A percentile compares a stretch with the other conserved stretches of the same genome.
phyloP scores from a whole-genome alignment of 2,888 invertebrate genomes.

The Cotesia congregata region DNA sequence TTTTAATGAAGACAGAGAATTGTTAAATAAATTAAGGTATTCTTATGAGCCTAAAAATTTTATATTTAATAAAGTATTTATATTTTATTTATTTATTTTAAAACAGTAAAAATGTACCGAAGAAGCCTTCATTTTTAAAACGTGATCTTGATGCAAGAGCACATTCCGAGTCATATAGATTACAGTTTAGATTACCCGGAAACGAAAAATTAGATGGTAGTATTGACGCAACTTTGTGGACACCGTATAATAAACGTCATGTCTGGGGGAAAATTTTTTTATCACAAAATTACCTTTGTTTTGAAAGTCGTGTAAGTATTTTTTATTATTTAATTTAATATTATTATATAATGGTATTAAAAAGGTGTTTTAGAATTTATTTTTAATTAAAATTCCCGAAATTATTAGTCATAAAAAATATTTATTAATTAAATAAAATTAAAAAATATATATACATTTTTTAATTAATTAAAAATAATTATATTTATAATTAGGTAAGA shows the following conservation, averaged over 20 bases:
- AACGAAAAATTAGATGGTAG: slow-evolving; percentile 95
- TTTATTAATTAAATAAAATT: no score
- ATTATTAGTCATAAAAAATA: no score
- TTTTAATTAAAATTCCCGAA: no score
- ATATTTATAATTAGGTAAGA: slow-evolving; percentile 74
- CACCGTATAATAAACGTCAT: slow-evolving; percentile 93
- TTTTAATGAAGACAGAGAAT: slow-evolving; percentile 89
- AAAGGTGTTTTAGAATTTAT: background rate
- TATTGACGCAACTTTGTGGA: slow-evolving; percentile 92
- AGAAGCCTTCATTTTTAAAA: slow-evolving; percentile 92
- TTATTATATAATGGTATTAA: background rate
- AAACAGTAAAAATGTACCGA: slow-evolving; percentile 85
- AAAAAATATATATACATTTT: slow-evolving; percentile 19
- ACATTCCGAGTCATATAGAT: slow-evolving; percentile 91
- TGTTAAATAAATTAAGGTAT: slow-evolving; percentile 84
- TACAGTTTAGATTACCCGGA: slow-evolving; percentile 87
- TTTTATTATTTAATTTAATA: background rate
- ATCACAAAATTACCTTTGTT: slow-evolving; percentile 95
- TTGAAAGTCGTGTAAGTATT: slow-evolving; percentile 88
- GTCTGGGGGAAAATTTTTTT: slow-evolving; percentile 91
- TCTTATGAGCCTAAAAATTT: no score
- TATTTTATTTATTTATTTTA: slow-evolving; percentile 38
- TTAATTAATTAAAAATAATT: slow-evolving; percentile 15
- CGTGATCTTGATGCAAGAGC: slow-evolving; percentile 95
- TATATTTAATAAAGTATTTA: background rate